A percentile compares a stretch with the other conserved stretches of the same genome.
phyloP scores from a whole-genome alignment of 2,888 invertebrate species.

The Andrena hattorfiana region DNA sequence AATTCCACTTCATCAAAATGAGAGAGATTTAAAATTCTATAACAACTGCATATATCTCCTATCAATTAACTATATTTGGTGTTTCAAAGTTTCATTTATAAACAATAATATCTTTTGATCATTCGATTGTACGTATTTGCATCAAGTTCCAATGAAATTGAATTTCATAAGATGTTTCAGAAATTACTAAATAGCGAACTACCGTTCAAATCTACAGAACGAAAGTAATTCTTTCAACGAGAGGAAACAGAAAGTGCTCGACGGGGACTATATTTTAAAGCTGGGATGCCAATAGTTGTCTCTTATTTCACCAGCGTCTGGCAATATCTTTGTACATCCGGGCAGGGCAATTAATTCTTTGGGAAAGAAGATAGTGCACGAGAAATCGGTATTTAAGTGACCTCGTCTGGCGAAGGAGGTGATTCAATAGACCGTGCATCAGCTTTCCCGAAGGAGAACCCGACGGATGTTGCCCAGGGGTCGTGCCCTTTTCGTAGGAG shows the following conservation, averaged over 20 bases:
- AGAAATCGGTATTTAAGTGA: conserved; percentile 56
- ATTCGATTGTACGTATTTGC: no score
- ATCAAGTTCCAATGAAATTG: no score
- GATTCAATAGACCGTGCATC: conserved; percentile 43
- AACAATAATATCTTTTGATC: no score
- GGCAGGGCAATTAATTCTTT: conserved; percentile 31
- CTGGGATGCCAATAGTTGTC: neutral
- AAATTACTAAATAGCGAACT: no score
- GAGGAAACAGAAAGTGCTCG: neutral
- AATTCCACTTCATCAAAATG: no score
- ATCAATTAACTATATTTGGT: no score
- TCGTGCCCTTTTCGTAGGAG: conserved; percentile 59
- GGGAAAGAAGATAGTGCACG: conserved; percentile 27
- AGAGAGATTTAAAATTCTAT: no score
- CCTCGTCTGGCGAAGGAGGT: conserved; percentile 36
- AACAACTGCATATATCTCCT: no score
- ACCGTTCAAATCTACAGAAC: neutral
- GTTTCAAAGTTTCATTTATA: no score
- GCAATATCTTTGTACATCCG: conserved; percentile 11
- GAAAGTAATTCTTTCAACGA: neutral
- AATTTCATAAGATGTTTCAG: no score
- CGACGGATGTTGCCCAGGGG: conserved; percentile 42
- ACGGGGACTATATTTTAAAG: neutral
- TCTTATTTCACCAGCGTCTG: neutral
- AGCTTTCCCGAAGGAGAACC: conserved; percentile 47